phyloP scores from a whole-genome alignment of 2,113 vertebrate genomes.

The Talpa occidentalis region DNA sequence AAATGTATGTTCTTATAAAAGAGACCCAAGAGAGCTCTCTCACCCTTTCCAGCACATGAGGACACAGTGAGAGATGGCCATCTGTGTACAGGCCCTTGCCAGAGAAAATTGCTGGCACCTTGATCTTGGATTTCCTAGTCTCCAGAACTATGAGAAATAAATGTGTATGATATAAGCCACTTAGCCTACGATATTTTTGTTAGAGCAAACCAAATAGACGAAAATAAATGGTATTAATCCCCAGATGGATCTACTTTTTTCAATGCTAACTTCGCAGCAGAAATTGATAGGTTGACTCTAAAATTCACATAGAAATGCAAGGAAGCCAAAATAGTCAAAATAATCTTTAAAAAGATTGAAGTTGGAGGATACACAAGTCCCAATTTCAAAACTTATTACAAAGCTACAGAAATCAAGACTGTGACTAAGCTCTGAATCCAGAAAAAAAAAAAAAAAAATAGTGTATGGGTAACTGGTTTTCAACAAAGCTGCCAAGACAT shows the following conservation, averaged over 20 bases:
- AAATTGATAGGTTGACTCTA: constrained; percentile 32
- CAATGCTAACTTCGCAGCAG: background rate
- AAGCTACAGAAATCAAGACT: constrained; percentile 34
- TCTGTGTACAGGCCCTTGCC: background rate
- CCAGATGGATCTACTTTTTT: background rate
- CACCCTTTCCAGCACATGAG: background rate
- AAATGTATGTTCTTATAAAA: background rate
- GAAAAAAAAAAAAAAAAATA: background rate
- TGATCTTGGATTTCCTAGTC: background rate
- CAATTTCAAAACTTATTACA: constrained; percentile 49
- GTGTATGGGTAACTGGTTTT: background rate
- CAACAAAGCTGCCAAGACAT: background rate
- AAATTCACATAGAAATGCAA: constrained; percentile 49
- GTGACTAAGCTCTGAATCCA: background rate
- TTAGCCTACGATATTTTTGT: background rate
- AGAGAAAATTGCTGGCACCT: background rate
- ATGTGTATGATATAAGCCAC: background rate
- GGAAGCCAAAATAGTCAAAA: constrained; percentile 33
- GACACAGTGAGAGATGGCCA: background rate
- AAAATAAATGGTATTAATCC: background rate
- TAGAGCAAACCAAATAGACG: background rate
- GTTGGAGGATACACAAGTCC: background rate
- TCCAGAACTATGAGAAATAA: background rate
- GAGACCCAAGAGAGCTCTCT: background rate
- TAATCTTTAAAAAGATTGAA: constrained; percentile 49